A percentile compares a stretch with the other conserved stretches of the same genome.
Conservation (phyloP, 1,140 invertebrate genomes). For the Drosophila gunungcola region DNA sequence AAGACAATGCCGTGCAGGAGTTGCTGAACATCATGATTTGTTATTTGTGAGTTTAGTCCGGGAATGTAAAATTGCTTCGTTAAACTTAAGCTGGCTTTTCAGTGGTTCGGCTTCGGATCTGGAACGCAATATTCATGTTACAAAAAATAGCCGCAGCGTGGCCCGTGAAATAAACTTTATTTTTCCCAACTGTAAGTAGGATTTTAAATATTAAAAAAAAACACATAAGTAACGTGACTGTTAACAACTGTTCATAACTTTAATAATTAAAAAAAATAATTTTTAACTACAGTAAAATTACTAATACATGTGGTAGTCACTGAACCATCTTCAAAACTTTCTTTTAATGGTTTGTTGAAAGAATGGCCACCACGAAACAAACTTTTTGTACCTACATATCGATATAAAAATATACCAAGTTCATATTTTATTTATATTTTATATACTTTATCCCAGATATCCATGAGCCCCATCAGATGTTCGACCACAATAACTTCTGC, state of each 20-base stretch:
- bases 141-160: constrained; percentile 89
- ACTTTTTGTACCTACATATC: too few relatives aligned
- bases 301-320: too few relatives aligned
- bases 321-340: too few relatives aligned
- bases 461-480: constrained; percentile 65
- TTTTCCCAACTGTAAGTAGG: constrained; percentile 91
- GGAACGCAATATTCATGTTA: constrained; percentile 89
- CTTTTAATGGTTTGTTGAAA: too few relatives aligned
- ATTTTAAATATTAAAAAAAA: not conserved
- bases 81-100: not conserved
- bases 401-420: too few relatives aligned
- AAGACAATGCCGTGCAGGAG: constrained; percentile 87
- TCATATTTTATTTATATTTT: too few relatives aligned
- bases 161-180: constrained; percentile 95
- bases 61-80: not conserved
- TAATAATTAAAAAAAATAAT: too few relatives aligned
- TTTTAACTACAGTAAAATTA: too few relatives aligned
- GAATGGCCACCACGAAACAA: too few relatives aligned
- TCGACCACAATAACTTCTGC: constrained; percentile 58
- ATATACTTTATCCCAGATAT: constrained; percentile 46
- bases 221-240: too few relatives aligned
- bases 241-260: too few relatives aligned
- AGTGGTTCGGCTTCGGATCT: constrained; percentile 61
- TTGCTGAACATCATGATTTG: constrained; percentile 75
- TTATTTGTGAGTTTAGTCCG: constrained; percentile 68